A percentile compares a stretch with the other conserved stretches of the same genome.
Conservation (phyloP, 2,113 vertebrate species). For the Odontesthes bonariensis region DNA sequence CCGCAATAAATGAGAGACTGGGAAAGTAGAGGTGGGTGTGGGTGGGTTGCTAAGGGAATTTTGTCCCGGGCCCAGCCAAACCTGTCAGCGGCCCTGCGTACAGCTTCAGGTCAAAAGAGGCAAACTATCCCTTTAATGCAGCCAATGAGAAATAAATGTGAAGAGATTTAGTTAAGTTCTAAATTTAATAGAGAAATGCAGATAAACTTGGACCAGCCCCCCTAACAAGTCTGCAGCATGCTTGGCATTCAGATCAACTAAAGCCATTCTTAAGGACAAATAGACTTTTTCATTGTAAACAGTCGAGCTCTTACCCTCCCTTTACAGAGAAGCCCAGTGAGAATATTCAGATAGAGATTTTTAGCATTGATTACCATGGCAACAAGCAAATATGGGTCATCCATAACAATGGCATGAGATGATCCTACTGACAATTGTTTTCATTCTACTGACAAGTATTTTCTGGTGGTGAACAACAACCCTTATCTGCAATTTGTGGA, state of each 20-base stretch:
- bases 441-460: conserved; percentile 19
- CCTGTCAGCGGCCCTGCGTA: no score
- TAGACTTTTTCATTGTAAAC: conserved; percentile 6
- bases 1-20: no score
- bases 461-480: not conserved
- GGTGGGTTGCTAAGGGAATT: no score
- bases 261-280: not conserved
- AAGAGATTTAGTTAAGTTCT: not conserved
- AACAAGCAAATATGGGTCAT: conserved; percentile 68
- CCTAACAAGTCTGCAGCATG: not conserved
- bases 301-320: conserved; percentile 3
- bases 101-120: no score
- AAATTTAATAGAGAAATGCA: not conserved
- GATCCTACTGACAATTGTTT: conserved; percentile 39
- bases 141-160: not conserved
- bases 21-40: no score
- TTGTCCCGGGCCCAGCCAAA: no score
- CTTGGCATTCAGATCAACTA: not conserved
- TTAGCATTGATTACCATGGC: conserved; percentile 56
- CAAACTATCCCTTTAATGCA: no score
- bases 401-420: conserved; percentile 43
- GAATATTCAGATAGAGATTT: conserved; percentile 40
- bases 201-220: not conserved
- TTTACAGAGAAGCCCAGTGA: conserved; percentile 4
- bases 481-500: not conserved